Percentiles rank a stretch among this genome's conserved stretches.
Conservation (phyloP, 1,140 invertebrate species). For the Hylaeus anthracinus region DNA sequence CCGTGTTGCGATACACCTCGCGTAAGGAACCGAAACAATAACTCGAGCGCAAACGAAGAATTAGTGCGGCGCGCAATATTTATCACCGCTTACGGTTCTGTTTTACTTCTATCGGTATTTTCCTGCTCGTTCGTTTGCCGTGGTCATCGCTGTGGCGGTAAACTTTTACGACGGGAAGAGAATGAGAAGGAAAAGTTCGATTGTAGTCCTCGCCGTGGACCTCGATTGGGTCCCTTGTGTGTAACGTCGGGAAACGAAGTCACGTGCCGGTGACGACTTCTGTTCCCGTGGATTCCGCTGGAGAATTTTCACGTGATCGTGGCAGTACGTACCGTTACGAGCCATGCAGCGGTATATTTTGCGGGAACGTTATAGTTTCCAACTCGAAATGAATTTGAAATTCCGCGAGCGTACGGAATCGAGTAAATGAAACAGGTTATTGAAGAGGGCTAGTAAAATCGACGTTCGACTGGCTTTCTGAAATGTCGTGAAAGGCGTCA, state of each 20-base stretch:
- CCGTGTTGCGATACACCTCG: neutral
- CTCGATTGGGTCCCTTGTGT: slow-evolving; percentile 37
- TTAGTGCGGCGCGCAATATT: neutral
- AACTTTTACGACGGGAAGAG: slow-evolving; percentile 29
- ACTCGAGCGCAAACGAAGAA: neutral
- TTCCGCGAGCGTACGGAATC: neutral
- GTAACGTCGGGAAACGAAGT: slow-evolving; percentile 30
- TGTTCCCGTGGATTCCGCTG: slow-evolving; percentile 29
- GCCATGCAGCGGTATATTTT: neutral
- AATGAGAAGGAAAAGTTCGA: slow-evolving; percentile 28
- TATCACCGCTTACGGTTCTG: neutral
- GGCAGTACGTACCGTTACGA: neutral
- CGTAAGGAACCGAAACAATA: neutral
- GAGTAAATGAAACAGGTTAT: neutral
- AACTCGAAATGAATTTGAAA: neutral
- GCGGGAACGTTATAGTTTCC: neutral
- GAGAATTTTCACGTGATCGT: slow-evolving; percentile 35
- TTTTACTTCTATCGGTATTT: slow-evolving; percentile 7
- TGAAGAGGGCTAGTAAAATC: neutral
- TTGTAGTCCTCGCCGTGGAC: slow-evolving; percentile 7
- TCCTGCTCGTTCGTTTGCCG: neutral
- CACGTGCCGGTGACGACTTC: slow-evolving; percentile 22
- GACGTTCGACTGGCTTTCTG: no score
- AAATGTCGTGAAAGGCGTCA: no score
- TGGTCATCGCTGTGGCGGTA: neutral